These are phyloP conservation scores for Cecidostiba fungosa DNA, from an alignment of 2,888 invertebrate genomes.

Conservation along the genomic window DNA sequence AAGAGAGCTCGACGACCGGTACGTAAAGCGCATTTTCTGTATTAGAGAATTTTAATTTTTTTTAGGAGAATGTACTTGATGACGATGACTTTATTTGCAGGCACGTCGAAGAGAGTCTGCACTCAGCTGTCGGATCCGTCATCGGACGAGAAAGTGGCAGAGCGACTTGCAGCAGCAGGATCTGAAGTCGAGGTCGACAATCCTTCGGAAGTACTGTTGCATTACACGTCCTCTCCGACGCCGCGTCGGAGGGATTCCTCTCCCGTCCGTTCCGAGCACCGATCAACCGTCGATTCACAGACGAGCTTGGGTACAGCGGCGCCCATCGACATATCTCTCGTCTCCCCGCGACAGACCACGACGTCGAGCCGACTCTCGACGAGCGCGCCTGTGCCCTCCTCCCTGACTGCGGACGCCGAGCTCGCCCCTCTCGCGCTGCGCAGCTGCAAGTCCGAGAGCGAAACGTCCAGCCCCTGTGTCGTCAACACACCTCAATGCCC, in stretches of 20 bases:
- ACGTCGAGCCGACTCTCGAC: slow-evolving; percentile 77
- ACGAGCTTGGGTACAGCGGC: neutral
- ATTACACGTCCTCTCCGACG: slow-evolving; percentile 76
- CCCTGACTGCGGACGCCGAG: slow-evolving; percentile 78
- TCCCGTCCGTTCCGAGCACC: slow-evolving; percentile 55
- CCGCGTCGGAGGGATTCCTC: slow-evolving; percentile 72
- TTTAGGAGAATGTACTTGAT: neutral
- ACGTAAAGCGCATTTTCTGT: slow-evolving; percentile 62
- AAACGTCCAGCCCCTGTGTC: slow-evolving; percentile 79
- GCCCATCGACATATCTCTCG: slow-evolving; percentile 66
- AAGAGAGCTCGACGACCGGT: slow-evolving; percentile 81
- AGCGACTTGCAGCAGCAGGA: slow-evolving; percentile 16
- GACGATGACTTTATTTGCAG: slow-evolving; percentile 44
- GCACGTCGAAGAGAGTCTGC: slow-evolving; percentile 76
- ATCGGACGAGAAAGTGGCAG: slow-evolving; percentile 69
- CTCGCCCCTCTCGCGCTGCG: slow-evolving; percentile 71
- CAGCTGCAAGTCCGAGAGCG: slow-evolving; percentile 78
- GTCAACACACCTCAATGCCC: slow-evolving; percentile 81
- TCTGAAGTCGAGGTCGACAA: slow-evolving; percentile 69
- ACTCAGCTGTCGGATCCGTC: slow-evolving; percentile 72
- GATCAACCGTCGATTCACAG: neutral
- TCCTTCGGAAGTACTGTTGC: slow-evolving; percentile 74
- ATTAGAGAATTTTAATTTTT: neutral
- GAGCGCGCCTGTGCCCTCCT: slow-evolving; percentile 77
- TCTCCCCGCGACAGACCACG: slow-evolving; percentile 16